Evolutionary conservation across 2,113 vertebrate genomes (phyloP), one percentile per base, ranked within the genome.

Genomic region (Alces alces): DNA sequence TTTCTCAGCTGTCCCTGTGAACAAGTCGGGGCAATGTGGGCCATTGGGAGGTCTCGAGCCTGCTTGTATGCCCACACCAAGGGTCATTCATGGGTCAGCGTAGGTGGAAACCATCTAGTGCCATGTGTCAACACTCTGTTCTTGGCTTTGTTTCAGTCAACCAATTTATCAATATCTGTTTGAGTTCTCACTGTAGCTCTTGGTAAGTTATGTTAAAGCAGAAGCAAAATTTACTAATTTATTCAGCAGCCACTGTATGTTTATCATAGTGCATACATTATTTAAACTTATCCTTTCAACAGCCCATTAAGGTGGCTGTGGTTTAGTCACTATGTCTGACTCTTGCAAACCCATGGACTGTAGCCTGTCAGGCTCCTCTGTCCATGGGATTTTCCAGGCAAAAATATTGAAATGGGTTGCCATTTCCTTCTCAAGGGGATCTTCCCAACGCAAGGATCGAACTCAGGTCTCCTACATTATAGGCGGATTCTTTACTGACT

Each of bases 101-200:
- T 87, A 95, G 90, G 94, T 95, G 54, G 64, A 92, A 87, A 80
- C 45, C 25, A 6, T 58, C 89, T 87, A 21, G 45, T 19, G 25
- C 27, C 36, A 66, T 76, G 54, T 86, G 23, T 76, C 43, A 88
- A 1, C 7, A 11, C 47, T 93, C 70, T 90, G 47, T 86, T 52
- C 13, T 73, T 92, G 64, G 84, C 92, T 80, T 92, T 89, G 12
- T 95, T 97, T 96, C 66, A 30, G 64, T 92, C 82, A 66, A 66
- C n/a, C 36, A 96, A 64, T 87, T 76, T 86, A 90, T 98, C 85
- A 82, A 27, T 85, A 97, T 91, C 86, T 92, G 17, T 55, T 89
- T 89, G 86, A 96, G 60, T 4, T 83, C 33, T 95, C 82, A 50
- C 30, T 91, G 61, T 39, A 93, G 84, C 39, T 93, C 64, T 83